Evolutionary conservation across 2,113 vertebrate genomes (phyloP).

Genomic region (Ammospiza nelsoni): DNA sequence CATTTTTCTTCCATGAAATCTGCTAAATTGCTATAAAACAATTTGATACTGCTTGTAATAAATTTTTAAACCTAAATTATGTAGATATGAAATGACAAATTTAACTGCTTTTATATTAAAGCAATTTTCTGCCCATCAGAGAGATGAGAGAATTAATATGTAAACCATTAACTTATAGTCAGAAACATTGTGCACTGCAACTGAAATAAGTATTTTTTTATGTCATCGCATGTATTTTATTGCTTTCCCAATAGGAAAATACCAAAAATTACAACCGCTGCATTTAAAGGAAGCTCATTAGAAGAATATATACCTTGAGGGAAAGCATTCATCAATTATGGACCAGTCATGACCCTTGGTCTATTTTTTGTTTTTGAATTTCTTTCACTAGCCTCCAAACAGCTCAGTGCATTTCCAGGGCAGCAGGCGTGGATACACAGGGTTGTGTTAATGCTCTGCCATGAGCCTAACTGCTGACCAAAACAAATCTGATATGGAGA

Average conservation of each 20-base stretch:
- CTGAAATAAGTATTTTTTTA: conserved; percentile 44
- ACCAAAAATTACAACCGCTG: conserved; percentile 49
- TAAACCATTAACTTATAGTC: conserved; percentile 68
- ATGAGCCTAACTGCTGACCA: background rate
- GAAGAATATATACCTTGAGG: conserved; percentile 45
- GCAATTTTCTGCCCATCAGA: conserved; percentile 71
- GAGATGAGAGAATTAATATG: conserved; percentile 72
- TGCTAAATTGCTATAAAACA: conserved; percentile 50
- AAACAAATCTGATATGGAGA: conserved; percentile 2
- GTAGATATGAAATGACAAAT: conserved; percentile 69
- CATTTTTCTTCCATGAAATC: conserved; percentile 44
- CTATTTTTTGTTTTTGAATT: background rate
- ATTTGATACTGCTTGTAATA: conserved; percentile 54
- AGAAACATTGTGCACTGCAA: conserved; percentile 48
- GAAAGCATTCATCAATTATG: conserved; percentile 31
- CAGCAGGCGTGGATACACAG: background rate
- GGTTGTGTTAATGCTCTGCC: background rate
- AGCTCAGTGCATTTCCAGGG: background rate
- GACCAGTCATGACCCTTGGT: background rate
- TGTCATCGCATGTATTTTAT: conserved; percentile 53
- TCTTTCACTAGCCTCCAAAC: background rate
- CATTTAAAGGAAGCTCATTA: conserved; percentile 58
- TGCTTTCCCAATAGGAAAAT: conserved; percentile 55
- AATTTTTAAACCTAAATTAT: conserved; percentile 49
- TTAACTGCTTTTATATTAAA: conserved; percentile 72